Base-by-base conservation (phyloP, 2,113 vertebrate genomes). In the Brachyhypopomus gauderio region DNA sequence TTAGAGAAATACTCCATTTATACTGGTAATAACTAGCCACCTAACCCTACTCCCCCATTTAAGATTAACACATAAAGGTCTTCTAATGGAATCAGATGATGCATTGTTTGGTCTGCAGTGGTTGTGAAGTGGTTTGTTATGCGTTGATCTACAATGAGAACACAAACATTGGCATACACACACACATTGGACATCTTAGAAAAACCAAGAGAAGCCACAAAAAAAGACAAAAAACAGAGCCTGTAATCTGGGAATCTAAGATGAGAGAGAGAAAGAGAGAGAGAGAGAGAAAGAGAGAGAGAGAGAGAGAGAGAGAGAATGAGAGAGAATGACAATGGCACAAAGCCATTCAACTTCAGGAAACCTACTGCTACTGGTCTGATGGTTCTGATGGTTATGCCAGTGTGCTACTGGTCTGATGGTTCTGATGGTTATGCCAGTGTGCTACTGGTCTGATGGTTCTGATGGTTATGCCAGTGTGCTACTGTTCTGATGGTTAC, bases 281-380 rank as follows among this genome's bases (percentile, higher is more conserved):
- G 82, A 89, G 87, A 94, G 30, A 80, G 89, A 80, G 82, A 89
- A 87, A 94, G 30, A 80, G 89, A 81, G 82, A 89, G 87, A 94
- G 48, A 14, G 45, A 52, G 30, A 30, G 30, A 30, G 30, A 30
- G 30, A 3, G 30, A 30, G 30, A 30, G 30, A 30, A 3, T 2
- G 30, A 30, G 30, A 3, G 30, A 19, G 30, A 79, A 38, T 73
- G 89, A 80, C 81, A 89, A 87, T 94, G 34, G 14, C 63, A 36
- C 12, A 27, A 64, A 16, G 30, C 27, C 25, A 64, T 16, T 66
- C 25, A 34, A 34, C 6, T 69, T 69, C 64, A 38, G 64, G 36
- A 69, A 66, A 69, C 64, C 30, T 20, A 36, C 30, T 36, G 16
- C 62, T 36, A 36, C 3, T 36, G 12, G 14, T 3, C 6, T 20